Conservation (phyloP, 2,888 invertebrate genomes). For the Podabrus alpinus region DNA sequence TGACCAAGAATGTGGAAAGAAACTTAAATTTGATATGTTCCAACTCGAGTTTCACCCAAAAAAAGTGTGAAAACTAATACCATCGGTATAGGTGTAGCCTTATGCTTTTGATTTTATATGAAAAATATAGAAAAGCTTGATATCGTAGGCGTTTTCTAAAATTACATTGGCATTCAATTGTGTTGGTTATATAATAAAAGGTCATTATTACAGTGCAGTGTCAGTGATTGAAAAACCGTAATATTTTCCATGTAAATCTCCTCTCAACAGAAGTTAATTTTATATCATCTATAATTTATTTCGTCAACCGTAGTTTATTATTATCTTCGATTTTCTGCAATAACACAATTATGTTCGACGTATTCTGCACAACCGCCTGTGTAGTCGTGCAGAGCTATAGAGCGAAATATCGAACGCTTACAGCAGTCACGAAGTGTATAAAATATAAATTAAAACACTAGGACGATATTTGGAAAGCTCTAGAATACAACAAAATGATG, state of each 20-base stretch:
- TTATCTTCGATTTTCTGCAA: neutral
- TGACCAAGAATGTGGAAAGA: neutral
- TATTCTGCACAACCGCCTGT: neutral
- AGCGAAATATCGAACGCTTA: neutral
- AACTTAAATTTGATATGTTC: neutral
- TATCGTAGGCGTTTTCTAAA: neutral
- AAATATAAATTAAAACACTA: too few species aligned
- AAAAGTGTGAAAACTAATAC: neutral
- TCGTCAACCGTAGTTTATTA: neutral
- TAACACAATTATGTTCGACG: neutral
- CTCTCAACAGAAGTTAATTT: neutral
- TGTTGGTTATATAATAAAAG: neutral
- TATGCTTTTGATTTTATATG: neutral
- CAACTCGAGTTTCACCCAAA: neutral
- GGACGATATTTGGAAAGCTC: too few species aligned
- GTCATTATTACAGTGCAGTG: neutral
- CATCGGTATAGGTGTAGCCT: neutral
- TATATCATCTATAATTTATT: neutral
- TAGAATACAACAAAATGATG: too few species aligned
- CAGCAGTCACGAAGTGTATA: too few species aligned
- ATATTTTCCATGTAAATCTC: neutral
- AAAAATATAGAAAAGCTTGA: neutral
- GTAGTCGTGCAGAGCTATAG: neutral
- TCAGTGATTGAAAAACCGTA: neutral
- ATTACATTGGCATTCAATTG: neutral